Base-by-base conservation (phyloP, 2,113 vertebrate species). In the Sylvia atricapilla region DNA sequence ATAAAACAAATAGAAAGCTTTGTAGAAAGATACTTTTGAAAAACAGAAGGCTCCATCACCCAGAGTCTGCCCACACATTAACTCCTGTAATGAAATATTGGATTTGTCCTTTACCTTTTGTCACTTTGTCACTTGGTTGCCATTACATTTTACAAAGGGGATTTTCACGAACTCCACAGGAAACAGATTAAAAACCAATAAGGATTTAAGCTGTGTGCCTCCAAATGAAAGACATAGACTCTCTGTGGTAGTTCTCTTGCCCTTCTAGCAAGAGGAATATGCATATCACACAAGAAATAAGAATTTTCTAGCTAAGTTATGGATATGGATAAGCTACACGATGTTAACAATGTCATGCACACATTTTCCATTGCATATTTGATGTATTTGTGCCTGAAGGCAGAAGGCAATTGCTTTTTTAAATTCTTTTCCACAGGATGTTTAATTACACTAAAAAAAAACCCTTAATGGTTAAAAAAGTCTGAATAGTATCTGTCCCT, bases 261-360 rank as follows among this genome's bases (percentile, higher is more conserved):
- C 86, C 83, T 97, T 89, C 91, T 79, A 97, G 91, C 78, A 93
- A 67, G 68, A 81, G 55, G 64, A 87, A 52, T 88, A 80, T 66
- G 70, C 67, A 82, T 49, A 87, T 95, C 18, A 28, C 37, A 91
- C 68, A 93, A 97, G 91, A 98, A 97, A 94, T 95, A 95, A 97
- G 92, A 95, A 92, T 94, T 89, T 84, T 84, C 94, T 76, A 94
- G 88, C 78, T 94, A 95, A 94, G 46, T 76, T 67, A 91, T 78
- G 83, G 89, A 78, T 94, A 94, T 85, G 85, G 86, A 93, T 95
- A 97, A 96, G 76, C 93, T 91, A 95, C 73, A 92, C 7, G 19
- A 96, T 89, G 84, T 77, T 93, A 97, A 96, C 80, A 91, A 96
- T 82, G 72, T 97, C 98, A 98, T 97, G 97, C 97, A 97, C 20